Conservation (phyloP, 2,797 vertebrate genomes). For the Urosaurus nigricauda region DNA sequence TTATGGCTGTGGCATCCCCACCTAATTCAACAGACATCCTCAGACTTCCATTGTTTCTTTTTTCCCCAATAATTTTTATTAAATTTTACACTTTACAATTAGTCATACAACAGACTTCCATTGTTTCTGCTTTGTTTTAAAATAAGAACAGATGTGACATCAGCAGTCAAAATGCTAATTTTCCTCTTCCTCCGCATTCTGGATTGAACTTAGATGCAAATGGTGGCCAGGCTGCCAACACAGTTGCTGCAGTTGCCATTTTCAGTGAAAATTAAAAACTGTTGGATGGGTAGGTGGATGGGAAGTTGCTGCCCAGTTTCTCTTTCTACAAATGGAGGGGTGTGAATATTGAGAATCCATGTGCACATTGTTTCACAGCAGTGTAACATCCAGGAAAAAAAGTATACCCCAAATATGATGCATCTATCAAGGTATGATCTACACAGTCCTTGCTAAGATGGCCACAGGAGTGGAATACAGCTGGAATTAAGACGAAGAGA, state of each 20-base stretch:
- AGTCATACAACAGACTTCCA: too few relatives aligned
- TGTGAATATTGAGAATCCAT: background rate
- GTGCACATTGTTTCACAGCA: background rate
- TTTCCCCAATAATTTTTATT: too few relatives aligned
- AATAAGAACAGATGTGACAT: background rate
- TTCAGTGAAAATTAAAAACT: background rate
- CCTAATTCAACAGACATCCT: background rate
- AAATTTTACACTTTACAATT: too few relatives aligned
- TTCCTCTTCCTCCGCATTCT: background rate
- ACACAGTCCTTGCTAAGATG: background rate
- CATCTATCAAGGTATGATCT: background rate
- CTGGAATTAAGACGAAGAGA: background rate
- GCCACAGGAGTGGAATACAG: background rate
- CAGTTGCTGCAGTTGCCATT: too few relatives aligned
- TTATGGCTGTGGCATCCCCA: background rate
- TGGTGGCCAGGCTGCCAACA: too few relatives aligned
- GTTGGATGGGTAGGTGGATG: background rate
- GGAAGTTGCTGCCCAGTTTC: too few relatives aligned
- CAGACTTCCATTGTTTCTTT: background rate
- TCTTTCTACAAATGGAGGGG: background rate
- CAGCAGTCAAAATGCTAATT: background rate
- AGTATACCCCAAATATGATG: background rate
- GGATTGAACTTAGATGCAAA: too few relatives aligned
- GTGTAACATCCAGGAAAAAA: background rate
- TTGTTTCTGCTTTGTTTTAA: background rate